A percentile compares a stretch with the other conserved stretches of the same genome.
Evolutionary conservation across 2,113 vertebrate genomes (phyloP).

Genomic region (Camelus dromedarius): DNA sequence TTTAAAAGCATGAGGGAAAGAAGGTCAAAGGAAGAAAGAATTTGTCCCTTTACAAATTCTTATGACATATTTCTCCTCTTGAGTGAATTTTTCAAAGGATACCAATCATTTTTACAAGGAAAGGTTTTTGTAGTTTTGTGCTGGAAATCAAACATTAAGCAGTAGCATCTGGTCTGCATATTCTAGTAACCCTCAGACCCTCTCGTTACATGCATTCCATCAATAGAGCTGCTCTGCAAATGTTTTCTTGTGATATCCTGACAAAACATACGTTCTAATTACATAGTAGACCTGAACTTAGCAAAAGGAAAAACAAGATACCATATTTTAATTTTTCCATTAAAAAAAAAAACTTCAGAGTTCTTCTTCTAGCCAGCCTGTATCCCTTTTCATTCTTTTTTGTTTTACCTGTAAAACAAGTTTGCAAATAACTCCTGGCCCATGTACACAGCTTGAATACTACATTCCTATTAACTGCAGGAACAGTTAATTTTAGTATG

Average conservation of each 20-base stretch:
- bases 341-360: background rate
- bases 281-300: background rate
- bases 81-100: background rate
- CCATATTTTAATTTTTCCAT: background rate
- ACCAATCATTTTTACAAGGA: background rate
- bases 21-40: background rate
- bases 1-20: constrained; percentile 1
- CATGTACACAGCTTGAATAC: background rate
- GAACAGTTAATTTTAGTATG: background rate
- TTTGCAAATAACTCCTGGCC: background rate
- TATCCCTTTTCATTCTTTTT: background rate
- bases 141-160: background rate
- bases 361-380: background rate
- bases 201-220: background rate
- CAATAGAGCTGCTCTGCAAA: background rate
- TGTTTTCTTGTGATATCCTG: background rate
- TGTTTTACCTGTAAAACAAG: background rate
- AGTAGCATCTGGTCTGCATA: background rate
- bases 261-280: background rate
- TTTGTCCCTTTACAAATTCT: background rate
- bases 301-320: background rate
- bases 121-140: background rate
- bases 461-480: background rate
- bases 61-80: background rate
- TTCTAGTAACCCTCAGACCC: background rate